A percentile compares a stretch with the other conserved stretches of the same genome.
Conservation (phyloP, 2,888 invertebrate genomes). For the Lycocerus yunnanus region DNA sequence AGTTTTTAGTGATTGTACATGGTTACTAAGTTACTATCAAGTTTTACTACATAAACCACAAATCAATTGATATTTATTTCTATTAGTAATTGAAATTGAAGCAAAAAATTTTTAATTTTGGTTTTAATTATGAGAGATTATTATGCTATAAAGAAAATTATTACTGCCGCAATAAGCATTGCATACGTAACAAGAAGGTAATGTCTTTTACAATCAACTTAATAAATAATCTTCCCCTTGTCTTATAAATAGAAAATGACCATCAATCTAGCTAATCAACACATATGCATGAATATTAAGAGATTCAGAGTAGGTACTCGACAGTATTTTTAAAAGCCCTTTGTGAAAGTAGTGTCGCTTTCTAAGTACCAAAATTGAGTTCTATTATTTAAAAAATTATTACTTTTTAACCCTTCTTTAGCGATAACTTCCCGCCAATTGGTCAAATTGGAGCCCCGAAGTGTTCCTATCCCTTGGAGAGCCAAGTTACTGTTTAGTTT, state of each 20-base stretch:
- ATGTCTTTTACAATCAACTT: slow-evolving; percentile 10
- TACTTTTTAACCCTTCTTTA: too few relatives aligned
- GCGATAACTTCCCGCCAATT: too few relatives aligned
- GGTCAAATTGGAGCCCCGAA: too few relatives aligned
- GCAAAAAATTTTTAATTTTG: neutral
- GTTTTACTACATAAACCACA: neutral
- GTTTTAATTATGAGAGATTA: neutral
- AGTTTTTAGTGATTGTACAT: neutral
- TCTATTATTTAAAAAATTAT: too few relatives aligned
- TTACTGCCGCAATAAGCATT: neutral
- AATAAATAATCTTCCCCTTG: slow-evolving; percentile 13
- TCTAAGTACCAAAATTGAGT: neutral
- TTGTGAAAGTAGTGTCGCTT: too few relatives aligned
- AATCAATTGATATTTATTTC: neutral
- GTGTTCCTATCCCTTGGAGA: neutral
- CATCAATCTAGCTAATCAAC: slow-evolving; percentile 15
- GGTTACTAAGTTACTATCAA: neutral
- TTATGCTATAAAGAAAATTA: neutral
- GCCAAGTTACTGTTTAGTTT: neutral
- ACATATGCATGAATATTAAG: neutral
- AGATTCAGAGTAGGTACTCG: neutral
- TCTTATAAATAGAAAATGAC: slow-evolving; percentile 16
- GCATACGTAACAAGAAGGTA: neutral
- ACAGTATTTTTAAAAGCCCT: neutral
- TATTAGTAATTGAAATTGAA: neutral